A percentile compares a stretch with the other conserved stretches of the same genome.
Conservation (phyloP, 2,113 vertebrate species). For the Strix uralensis region DNA sequence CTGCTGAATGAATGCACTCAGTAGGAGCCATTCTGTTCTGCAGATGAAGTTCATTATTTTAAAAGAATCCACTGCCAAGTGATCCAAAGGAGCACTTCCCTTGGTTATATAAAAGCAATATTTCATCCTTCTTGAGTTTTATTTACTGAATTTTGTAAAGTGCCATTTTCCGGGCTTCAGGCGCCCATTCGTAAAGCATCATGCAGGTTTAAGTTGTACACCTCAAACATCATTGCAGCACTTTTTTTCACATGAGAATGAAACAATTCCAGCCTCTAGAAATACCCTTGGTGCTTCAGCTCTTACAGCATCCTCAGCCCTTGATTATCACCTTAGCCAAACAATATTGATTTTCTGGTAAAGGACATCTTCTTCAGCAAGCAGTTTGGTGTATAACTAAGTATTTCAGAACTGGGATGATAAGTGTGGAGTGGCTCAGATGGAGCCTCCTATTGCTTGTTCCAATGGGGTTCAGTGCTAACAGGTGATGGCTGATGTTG, state of each 20-base stretch:
- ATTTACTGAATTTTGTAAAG: neutral
- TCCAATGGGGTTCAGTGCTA: neutral
- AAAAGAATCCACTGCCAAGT: neutral
- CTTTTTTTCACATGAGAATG: neutral
- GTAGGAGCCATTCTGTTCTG: slow-evolving; percentile 6
- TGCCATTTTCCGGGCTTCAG: neutral
- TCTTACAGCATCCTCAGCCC: neutral
- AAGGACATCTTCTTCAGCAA: neutral
- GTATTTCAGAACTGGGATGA: neutral
- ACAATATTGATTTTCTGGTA: neutral
- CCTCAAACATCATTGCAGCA: neutral
- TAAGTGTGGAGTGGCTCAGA: neutral
- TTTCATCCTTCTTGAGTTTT: neutral
- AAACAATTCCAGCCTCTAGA: neutral
- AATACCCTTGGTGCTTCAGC: neutral
- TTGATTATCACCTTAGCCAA: neutral
- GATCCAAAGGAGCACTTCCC: neutral
- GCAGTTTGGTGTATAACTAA: neutral
- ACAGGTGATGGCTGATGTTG: neutral
- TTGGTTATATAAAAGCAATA: neutral
- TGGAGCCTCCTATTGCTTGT: neutral
- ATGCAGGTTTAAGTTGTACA: neutral
- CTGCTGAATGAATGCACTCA: neutral
- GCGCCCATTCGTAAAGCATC: accelerated
- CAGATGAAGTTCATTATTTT: slow-evolving; percentile 35